Conservation (phyloP, 53 echinoderm and acorn worm species). For the Echinarachnius parma region DNA sequence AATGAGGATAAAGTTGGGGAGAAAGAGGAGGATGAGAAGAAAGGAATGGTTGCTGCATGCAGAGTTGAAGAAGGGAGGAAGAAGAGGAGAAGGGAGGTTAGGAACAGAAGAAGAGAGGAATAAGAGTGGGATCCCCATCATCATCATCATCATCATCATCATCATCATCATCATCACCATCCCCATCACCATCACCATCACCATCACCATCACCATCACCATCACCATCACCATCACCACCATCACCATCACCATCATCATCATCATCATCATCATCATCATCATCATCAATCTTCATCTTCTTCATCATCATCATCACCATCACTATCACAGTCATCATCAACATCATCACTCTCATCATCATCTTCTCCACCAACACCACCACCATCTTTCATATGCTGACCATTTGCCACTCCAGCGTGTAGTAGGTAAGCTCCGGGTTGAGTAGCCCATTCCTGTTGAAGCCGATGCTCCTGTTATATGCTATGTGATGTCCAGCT, state of each 20-base stretch:
- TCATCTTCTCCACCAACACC: neutral
- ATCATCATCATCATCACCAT: neutral
- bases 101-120: no score
- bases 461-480: slow-evolving; percentile 62
- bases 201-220: neutral
- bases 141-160: neutral
- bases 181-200: neutral
- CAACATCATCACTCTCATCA: neutral
- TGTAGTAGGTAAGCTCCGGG: slow-evolving; percentile 82
- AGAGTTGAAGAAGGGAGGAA: no score
- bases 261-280: neutral
- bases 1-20: no score
- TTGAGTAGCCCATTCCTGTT: slow-evolving; percentile 81
- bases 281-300: neutral
- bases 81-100: no score
- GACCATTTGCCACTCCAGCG: slow-evolving; percentile 91
- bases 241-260: neutral
- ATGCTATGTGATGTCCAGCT: slow-evolving; percentile 84
- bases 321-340: neutral
- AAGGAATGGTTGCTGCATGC: no score
- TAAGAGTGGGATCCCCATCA: no score
- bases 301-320: neutral
- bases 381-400: neutral
- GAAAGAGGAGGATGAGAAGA: no score
- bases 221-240: neutral